These are phyloP conservation scores for Athene cunicularia DNA, from an alignment of 2,113 vertebrate species.

Conservation along the genomic window DNA sequence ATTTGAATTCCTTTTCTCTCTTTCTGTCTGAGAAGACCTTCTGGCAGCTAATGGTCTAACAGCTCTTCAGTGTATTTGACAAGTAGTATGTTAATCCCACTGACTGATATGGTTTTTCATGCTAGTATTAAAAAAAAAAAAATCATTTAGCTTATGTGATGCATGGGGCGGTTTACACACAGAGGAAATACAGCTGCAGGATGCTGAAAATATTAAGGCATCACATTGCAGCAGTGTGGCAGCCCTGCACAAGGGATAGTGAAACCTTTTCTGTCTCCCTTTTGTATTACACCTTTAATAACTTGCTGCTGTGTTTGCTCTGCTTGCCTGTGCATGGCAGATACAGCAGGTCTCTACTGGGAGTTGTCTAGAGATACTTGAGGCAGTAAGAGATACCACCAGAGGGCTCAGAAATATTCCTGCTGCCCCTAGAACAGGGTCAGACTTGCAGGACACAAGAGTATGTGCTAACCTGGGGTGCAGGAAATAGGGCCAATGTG, in stretches of 20 bases:
- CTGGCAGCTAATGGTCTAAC: neutral
- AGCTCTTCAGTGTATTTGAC: neutral
- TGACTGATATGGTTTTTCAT: neutral
- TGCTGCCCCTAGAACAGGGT: neutral
- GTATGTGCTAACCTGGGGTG: fast-evolving
- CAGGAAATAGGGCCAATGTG: neutral
- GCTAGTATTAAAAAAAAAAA: neutral
- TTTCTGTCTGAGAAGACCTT: neutral
- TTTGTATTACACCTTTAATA: neutral
- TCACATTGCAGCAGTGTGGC: neutral
- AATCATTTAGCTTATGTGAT: neutral
- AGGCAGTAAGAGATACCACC: neutral
- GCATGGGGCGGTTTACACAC: fast-evolving
- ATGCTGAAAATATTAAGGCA: neutral
- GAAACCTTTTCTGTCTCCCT: neutral
- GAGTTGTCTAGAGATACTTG: neutral
- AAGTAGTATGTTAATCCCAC: neutral
- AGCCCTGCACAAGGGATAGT: neutral
- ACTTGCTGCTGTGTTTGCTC: neutral
- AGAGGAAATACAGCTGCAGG: neutral
- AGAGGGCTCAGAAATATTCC: neutral
- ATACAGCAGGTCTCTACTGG: neutral
- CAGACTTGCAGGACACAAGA: neutral
- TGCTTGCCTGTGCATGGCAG: neutral
- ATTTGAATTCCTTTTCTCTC: neutral